Conservation (phyloP, 2,113 vertebrate species). For the Mormoops blainvillei region DNA sequence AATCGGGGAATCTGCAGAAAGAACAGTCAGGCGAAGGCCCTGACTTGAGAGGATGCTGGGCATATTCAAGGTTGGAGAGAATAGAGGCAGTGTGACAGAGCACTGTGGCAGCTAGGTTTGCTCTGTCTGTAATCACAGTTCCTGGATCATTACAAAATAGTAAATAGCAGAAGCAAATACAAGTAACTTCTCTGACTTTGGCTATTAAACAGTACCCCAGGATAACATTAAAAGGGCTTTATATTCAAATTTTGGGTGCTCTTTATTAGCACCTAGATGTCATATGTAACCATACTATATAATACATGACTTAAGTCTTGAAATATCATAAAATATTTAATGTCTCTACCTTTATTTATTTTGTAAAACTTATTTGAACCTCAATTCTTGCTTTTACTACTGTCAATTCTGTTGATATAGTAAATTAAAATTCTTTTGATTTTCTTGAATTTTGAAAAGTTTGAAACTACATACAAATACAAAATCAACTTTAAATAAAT, state of each 20-base stretch:
- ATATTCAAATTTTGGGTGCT: background rate
- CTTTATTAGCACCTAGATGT: background rate
- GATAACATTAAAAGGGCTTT: background rate
- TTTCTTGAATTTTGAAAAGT: background rate
- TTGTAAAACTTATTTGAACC: background rate
- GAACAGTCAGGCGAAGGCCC: background rate
- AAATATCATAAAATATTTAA: background rate
- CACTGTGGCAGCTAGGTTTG: background rate
- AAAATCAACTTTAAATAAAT: background rate
- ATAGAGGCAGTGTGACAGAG: background rate
- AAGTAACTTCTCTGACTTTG: background rate
- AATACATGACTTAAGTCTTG: background rate
- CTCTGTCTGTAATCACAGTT: background rate
- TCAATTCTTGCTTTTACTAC: background rate
- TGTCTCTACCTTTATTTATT: background rate
- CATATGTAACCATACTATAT: background rate
- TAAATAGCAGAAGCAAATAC: background rate
- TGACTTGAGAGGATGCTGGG: rapidly evolving
- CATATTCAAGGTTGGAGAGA: background rate
- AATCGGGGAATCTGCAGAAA: background rate
- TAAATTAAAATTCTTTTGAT: background rate
- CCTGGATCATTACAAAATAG: background rate
- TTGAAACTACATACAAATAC: background rate
- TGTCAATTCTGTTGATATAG: background rate
- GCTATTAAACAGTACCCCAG: background rate